Evolutionary conservation across 2,888 invertebrate genomes (phyloP), one percentile per base, ranked within the genome.

Genomic region (Aleiodes alternator): DNA sequence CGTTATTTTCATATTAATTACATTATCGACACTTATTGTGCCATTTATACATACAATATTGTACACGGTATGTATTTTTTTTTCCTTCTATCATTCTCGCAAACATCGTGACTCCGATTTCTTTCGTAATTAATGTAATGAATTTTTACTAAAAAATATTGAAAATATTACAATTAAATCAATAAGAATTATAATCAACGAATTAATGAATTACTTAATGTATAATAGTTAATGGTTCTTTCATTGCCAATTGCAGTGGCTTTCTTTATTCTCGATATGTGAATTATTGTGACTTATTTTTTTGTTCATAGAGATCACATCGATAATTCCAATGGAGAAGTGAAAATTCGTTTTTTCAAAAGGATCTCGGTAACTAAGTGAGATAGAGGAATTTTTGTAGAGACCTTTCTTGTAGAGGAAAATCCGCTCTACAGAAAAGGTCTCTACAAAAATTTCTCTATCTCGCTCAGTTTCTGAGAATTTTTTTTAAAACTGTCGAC

Each of bases 1-100:
- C n/a, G 48, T 51, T 31, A 57, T 57, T 59, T 59, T 8, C 7
- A 9, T 59, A 68, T 68, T 55, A 38, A 69, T 53, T n/a, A 51
- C 48, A 69, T 71, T 59, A 59, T n/a, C 29, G 23, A 14, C 38
- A 72, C 61, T 38, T 38, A 61, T 51, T 51, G 61, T 51, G 34
- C 53, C 8, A 9, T 43, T 16, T 43, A 64, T 43, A 16, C 64
- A 43, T 48, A 43, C 48, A 64, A 23, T 64, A 64, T 64, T 38
- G 43, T 64, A 64, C 64, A 64, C 16, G n/a, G 31, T 59, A 59
- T 31, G 8, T 38, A 59, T 38, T 59, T 31, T 23, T 9, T 6
- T 23, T 7, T 3, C 7, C 29, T 55, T 23, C 8, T 56, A 16
- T 29, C 7, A 23, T 34, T 4, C 34, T 38, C 61, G 14, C 14